Conservation (phyloP, 1,140 invertebrate genomes). For the Papilio xuthus region DNA sequence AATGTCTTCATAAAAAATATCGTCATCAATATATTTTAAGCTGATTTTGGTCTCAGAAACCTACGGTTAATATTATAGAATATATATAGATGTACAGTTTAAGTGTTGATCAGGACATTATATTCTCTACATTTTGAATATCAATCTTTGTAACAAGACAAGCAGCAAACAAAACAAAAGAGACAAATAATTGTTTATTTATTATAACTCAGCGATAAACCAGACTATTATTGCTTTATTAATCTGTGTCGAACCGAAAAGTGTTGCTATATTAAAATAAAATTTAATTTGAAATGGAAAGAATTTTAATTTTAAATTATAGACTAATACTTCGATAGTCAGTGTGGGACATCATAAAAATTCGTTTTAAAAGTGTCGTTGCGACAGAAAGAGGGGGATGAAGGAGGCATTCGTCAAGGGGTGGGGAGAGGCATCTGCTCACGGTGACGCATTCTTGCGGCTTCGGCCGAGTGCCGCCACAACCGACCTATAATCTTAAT, state of each 20-base stretch:
- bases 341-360: constrained; percentile 48
- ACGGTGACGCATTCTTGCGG: constrained; percentile 77
- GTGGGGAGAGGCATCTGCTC: constrained; percentile 66
- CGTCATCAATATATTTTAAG: no score
- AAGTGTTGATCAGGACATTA: no score
- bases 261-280: background rate
- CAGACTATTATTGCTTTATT: background rate
- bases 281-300: background rate
- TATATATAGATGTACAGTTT: no score
- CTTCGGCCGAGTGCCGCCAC: constrained; percentile 59
- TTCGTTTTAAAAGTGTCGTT: constrained; percentile 51
- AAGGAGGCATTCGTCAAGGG: constrained; percentile 40
- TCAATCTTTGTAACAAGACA: no score
- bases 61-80: no score
- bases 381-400: constrained; percentile 46
- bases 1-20: no score
- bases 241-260: background rate
- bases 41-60: no score
- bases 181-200: no score
- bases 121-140: no score
- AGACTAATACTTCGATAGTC: background rate
- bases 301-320: background rate
- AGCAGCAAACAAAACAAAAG: no score
- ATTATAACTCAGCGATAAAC: no score
- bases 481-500: constrained; percentile 46